phyloP scores from a whole-genome alignment of 2,113 vertebrate genomes.

The Myotis lucifugus region DNA sequence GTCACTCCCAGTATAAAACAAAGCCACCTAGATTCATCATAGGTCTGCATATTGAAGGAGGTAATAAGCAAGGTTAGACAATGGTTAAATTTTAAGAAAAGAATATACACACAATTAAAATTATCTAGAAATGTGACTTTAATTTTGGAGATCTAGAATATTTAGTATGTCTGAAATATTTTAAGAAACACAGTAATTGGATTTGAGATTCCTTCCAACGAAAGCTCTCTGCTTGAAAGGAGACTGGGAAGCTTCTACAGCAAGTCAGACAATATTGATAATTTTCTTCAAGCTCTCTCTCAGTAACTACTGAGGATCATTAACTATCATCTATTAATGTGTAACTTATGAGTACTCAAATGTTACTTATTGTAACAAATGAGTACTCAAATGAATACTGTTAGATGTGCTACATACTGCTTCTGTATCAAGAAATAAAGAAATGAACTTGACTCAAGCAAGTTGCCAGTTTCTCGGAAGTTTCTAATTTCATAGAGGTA shows the following conservation, averaged over 20 bases:
- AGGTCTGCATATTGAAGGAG: background rate
- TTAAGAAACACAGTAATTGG: background rate
- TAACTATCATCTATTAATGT: slow-evolving; percentile 41
- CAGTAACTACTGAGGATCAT: background rate
- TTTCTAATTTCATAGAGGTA: slow-evolving; percentile 47
- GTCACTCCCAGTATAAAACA: slow-evolving; percentile 37
- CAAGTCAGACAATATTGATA: slow-evolving; percentile 6
- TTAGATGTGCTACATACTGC: background rate
- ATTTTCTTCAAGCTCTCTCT: background rate
- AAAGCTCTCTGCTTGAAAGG: slow-evolving; percentile 20
- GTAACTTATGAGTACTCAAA: background rate
- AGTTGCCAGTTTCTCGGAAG: background rate
- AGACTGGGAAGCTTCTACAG: background rate
- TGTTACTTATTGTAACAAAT: background rate
- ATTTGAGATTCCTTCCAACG: slow-evolving; percentile 1
- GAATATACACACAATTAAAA: slow-evolving; percentile 35
- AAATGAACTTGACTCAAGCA: slow-evolving; percentile 31
- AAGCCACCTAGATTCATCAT: background rate
- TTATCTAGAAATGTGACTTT: slow-evolving; percentile 36
- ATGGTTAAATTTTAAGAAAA: slow-evolving; percentile 17
- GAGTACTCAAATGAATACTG: slow-evolving; percentile 1
- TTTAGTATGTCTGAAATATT: slow-evolving; percentile 37
- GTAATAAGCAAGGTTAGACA: slow-evolving; percentile 35
- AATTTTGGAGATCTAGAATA: background rate
- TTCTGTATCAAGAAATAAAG: slow-evolving; percentile 15